Conservation (phyloP, 2,888 invertebrate species). For the Polymixis flavicincta region DNA sequence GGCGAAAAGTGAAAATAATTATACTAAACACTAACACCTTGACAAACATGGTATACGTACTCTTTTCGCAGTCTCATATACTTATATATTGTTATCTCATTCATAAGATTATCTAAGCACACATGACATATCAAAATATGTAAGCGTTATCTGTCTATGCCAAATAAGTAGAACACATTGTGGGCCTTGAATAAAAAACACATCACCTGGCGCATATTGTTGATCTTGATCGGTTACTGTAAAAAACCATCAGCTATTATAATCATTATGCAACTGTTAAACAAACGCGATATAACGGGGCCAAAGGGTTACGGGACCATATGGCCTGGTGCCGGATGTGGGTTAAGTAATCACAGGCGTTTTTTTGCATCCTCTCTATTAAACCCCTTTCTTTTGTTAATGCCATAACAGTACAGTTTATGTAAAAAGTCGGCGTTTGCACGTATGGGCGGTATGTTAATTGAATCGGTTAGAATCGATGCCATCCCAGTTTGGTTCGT, state of each 20-base stretch:
- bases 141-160: slow-evolving; percentile 36
- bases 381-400: slow-evolving; percentile 84
- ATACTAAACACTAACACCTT: slow-evolving; percentile 56
- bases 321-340: slow-evolving; percentile 87
- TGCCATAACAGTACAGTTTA: slow-evolving; percentile 81
- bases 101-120: slow-evolving; percentile 7
- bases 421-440: slow-evolving; percentile 82
- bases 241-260: slow-evolving; percentile 82
- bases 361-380: slow-evolving; percentile 83
- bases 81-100: slow-evolving; percentile 21
- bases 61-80: slow-evolving; percentile 16
- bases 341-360: slow-evolving; percentile 89
- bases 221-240: slow-evolving; percentile 65
- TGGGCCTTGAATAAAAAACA: slow-evolving; percentile 65
- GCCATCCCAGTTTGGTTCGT: slow-evolving; percentile 73
- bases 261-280: slow-evolving; percentile 86
- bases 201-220: slow-evolving; percentile 81
- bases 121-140: slow-evolving; percentile 22
- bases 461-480: slow-evolving; percentile 80
- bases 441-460: slow-evolving; percentile 82
- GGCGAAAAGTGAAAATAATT: slow-evolving; percentile 86
- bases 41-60: slow-evolving; percentile 1
- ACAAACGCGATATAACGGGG: slow-evolving; percentile 86
- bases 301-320: slow-evolving; percentile 89
- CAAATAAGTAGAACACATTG: slow-evolving; percentile 59